Evolutionary conservation across 2,113 vertebrate species (phyloP).

Genomic region (Crotalus viridis): DNA sequence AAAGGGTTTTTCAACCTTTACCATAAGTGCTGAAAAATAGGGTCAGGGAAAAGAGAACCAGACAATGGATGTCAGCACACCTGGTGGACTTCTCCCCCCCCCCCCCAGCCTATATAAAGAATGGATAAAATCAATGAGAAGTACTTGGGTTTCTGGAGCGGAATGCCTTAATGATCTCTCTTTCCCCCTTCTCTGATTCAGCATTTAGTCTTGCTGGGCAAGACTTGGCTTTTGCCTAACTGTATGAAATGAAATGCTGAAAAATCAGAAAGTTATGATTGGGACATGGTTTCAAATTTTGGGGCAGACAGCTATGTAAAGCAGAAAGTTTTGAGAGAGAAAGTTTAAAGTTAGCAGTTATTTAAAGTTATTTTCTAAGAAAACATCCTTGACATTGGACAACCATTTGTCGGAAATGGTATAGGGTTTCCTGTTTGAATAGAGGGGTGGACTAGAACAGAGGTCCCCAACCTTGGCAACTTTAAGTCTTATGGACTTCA

Average conservation of each 20-base stretch:
- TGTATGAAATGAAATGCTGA: not conserved
- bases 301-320: not conserved
- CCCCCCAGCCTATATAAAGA: not conserved
- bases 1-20: not conserved
- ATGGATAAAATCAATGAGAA: not conserved
- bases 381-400: not conserved
- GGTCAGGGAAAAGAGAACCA: not conserved
- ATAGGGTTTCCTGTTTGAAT: too few relatives aligned
- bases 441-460: too few relatives aligned
- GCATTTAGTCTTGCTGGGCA: not conserved
- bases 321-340: not conserved
- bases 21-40: not conserved
- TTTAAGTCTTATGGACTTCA: too few relatives aligned
- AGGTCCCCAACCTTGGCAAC: too few relatives aligned
- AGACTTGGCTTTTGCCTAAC: not conserved
- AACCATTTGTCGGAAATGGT: too few relatives aligned
- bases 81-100: not conserved
- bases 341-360: not conserved
- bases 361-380: not conserved
- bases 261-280: not conserved
- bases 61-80: not conserved
- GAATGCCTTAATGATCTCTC: not conserved
- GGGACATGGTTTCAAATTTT: not conserved
- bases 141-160: not conserved
- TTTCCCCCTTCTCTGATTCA: not conserved